Evolutionary conservation across 2,888 invertebrate species (phyloP), one percentile per base, ranked within the genome.

Genomic region (Nebria brevicollis): DNA sequence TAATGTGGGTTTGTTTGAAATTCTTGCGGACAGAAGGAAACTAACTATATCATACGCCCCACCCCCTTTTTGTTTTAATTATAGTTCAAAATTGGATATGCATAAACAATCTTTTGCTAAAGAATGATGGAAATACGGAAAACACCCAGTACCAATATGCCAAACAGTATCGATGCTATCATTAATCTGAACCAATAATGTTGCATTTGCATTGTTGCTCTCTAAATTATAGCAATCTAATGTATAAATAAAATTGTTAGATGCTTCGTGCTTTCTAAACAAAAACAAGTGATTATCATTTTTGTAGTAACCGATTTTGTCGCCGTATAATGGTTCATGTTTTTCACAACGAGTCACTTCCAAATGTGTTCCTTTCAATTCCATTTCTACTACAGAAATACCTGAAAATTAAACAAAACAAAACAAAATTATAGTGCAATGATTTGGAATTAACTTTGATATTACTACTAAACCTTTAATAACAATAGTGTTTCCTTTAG

Each of bases 401-500:
- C 81, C 76, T 81, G 75, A 65, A 72, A 43, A 43, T 66, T 74
- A 77, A 66, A 65, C 34, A 76, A 65, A 76, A 64, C 25, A 26
- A 76, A 26, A 66, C 66, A 65, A 65, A 20, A 20, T 20, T 20
- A 20, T n/a, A 64, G 25, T 75, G n/a, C 66, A 65, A 65, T 11
- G 25, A n/a, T n/a, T n/a, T 20, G 20, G 34, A 65, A 25, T 76
- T 10, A 4, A 34, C 34, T 34, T 34, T 34, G 34, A 34, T 75
- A 70, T 41, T 43, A 76, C 6, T 66, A 15, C 6, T 66, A 15
- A 43, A 66, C 87, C 87, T 86, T 87, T 88, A 66, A 88, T 84
- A 82, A 85, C 87, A 25, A 88, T 78, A 72, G 77, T 82, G 77
- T 85, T 83, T 72, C 84, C 84, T 82, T 86, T 85, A 0, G 86